Conservation (phyloP, 2,113 vertebrate genomes). For the Poecile atricapillus region DNA sequence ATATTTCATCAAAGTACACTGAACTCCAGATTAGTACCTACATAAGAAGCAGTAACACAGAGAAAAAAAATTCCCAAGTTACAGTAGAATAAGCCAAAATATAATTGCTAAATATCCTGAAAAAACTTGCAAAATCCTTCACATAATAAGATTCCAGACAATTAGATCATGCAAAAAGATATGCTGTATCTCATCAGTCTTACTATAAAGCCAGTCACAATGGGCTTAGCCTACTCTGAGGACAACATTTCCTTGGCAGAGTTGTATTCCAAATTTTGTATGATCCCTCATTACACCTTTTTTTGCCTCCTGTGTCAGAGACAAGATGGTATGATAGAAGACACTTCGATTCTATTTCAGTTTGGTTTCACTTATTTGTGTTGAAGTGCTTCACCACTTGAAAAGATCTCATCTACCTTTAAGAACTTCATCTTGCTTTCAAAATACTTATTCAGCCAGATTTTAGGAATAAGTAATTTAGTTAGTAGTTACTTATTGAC, state of each 20-base stretch:
- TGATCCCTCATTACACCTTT: neutral
- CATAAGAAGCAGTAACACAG: neutral
- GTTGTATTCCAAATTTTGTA: neutral
- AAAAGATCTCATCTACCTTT: neutral
- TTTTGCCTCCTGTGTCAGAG: neutral
- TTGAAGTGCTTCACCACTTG: neutral
- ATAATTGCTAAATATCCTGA: neutral
- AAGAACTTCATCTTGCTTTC: neutral
- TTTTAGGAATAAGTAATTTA: neutral
- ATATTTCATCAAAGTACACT: neutral
- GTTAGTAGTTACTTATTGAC: neutral
- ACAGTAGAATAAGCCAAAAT: neutral
- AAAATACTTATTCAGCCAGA: neutral
- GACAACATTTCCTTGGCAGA: neutral
- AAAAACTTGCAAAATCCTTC: neutral
- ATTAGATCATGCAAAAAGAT: neutral
- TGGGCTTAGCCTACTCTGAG: neutral
- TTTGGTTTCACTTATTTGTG: neutral
- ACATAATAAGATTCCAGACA: neutral
- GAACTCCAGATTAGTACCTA: neutral
- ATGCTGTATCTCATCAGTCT: neutral
- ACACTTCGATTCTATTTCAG: neutral
- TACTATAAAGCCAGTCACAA: neutral
- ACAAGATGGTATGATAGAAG: neutral
- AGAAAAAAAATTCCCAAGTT: neutral